Evolutionary conservation across 1,140 invertebrate species (phyloP).

Genomic region (Drosophila elegans): DNA sequence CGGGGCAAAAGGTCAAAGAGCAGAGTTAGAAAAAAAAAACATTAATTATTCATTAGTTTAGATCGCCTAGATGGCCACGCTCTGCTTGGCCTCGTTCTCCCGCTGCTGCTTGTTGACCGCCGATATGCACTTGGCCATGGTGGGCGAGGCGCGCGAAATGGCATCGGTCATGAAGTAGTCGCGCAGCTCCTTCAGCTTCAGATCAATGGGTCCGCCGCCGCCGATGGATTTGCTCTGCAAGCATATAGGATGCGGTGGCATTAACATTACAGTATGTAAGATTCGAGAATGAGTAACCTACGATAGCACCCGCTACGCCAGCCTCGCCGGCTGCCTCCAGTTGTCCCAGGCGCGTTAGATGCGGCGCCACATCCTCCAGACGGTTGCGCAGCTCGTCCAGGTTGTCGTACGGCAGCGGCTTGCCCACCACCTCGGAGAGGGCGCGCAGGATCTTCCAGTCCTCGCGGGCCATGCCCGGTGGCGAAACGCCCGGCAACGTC

Average conservation of each 20-base stretch:
- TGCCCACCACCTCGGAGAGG: constrained; percentile 90
- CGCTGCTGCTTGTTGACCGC: constrained; percentile 90
- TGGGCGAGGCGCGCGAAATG: constrained; percentile 97
- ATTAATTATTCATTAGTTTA: constrained; percentile 77
- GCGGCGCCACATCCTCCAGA: constrained; percentile 94
- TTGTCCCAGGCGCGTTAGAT: constrained; percentile 93
- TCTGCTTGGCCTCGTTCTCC: constrained; percentile 62
- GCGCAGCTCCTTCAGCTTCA: constrained; percentile 92
- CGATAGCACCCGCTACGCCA: constrained; percentile 87
- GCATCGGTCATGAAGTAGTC: constrained; percentile 99
- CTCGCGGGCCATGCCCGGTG: constrained; percentile 96
- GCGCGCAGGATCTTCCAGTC: constrained; percentile 99
- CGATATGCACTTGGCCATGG: constrained; percentile 99
- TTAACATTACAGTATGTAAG: too few species aligned
- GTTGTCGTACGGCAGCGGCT: constrained; percentile 94
- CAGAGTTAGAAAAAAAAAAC: constrained; percentile 61
- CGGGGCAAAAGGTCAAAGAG: constrained; percentile 44
- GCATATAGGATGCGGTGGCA: not conserved
- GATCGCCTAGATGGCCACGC: constrained; percentile 64
- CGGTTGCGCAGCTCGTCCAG: constrained; percentile 93
- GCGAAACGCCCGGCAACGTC: constrained; percentile 94
- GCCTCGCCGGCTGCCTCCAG: constrained; percentile 94
- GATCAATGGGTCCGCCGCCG: constrained; percentile 87
- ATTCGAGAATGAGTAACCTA: too few species aligned
- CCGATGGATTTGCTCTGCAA: constrained; percentile 86